A percentile compares a stretch with the other conserved stretches of the same genome.
Conservation (phyloP, 2,888 invertebrate genomes). For the Lathronympha strigana region DNA sequence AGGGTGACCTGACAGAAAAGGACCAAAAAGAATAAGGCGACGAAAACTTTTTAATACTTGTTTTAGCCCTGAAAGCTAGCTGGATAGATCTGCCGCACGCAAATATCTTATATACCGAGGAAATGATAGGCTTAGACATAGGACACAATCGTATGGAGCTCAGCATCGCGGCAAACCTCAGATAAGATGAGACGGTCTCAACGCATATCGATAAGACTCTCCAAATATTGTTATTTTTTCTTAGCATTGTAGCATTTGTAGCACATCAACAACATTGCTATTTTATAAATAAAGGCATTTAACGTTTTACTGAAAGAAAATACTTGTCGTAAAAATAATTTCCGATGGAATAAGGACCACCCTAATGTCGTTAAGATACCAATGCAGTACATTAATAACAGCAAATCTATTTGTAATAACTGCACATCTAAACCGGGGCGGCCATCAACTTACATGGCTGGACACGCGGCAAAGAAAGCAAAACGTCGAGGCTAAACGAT, state of each 20-base stretch:
- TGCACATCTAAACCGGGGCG: constrained; percentile 39
- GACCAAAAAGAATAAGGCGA: too few relatives aligned
- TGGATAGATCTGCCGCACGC: too few relatives aligned
- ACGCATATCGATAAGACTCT: not conserved
- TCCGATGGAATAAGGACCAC: constrained; percentile 1
- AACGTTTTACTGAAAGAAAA: not conserved
- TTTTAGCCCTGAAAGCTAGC: too few relatives aligned
- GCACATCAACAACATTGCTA: too few relatives aligned
- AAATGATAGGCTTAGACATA: too few relatives aligned
- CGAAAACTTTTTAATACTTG: too few relatives aligned
- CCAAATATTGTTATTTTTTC: not conserved
- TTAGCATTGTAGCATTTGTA: too few relatives aligned
- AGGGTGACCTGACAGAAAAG: not conserved
- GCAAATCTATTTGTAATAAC: constrained; percentile 37
- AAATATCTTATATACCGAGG: too few relatives aligned
- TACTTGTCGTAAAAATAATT: not conserved
- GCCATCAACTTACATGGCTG: constrained; percentile 31
- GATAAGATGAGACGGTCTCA: not conserved
- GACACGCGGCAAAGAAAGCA: constrained; percentile 35
- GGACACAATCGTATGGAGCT: too few relatives aligned
- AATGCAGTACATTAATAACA: constrained; percentile 16
- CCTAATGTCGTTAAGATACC: constrained; percentile 14
- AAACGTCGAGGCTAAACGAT: constrained; percentile 32
- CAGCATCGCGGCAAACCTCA: not conserved
- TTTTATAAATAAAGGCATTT: not conserved